phyloP scores from a whole-genome alignment of 2,797 vertebrate genomes.

The Anguilla megastoma region DNA sequence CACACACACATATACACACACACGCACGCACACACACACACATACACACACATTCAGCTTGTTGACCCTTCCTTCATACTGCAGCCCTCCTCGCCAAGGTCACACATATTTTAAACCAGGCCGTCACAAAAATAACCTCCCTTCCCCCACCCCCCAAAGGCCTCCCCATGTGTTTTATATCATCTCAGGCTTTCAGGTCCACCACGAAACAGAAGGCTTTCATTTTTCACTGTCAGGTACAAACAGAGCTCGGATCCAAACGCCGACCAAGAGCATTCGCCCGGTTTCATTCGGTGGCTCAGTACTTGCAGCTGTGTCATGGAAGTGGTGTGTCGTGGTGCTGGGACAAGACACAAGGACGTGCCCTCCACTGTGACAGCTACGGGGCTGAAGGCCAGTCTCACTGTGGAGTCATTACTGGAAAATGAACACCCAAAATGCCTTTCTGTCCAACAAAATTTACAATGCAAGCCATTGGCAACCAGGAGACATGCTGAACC shows the following conservation, averaged over 20 bases:
- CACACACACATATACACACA: not conserved
- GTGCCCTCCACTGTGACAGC: not conserved
- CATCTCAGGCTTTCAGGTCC: constrained; percentile 11
- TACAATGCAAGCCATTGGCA: not conserved
- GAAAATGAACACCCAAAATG: not conserved
- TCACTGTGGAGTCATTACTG: not conserved
- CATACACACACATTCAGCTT: not conserved
- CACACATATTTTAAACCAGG: constrained; percentile 3
- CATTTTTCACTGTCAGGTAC: constrained; percentile 22
- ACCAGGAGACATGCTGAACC: not conserved
- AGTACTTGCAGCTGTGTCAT: not conserved
- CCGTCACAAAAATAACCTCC: not conserved
- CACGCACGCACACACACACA: constrained; percentile 2
- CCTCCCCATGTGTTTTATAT: constrained; percentile 24
- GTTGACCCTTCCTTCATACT: constrained; percentile 1
- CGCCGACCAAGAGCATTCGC: not conserved
- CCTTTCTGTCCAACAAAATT: not conserved
- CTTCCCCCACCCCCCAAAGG: constrained; percentile 9
- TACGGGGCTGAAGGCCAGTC: not conserved
- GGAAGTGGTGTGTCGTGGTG: not conserved
- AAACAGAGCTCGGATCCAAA: not conserved
- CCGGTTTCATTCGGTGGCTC: not conserved
- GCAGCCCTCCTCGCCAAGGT: constrained; percentile 1
- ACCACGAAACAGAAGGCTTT: constrained; percentile 9
- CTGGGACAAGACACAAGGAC: not conserved